Evolutionary conservation across 2,888 invertebrate species (phyloP), one percentile per base, ranked within the genome.

Genomic region (Chalcis sispes): DNA sequence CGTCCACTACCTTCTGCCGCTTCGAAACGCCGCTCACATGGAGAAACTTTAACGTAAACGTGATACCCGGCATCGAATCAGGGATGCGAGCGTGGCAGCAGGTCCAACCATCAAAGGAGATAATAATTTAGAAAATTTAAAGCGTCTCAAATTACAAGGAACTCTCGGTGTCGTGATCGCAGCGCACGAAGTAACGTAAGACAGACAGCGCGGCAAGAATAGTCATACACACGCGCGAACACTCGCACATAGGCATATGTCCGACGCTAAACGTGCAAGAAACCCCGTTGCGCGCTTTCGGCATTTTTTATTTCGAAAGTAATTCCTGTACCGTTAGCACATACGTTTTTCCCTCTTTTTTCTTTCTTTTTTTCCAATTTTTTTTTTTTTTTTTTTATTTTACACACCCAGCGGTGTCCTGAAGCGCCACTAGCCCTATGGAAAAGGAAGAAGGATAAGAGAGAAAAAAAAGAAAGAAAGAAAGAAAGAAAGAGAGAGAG

Each of bases 61-160:
- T 36, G 5, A 36, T 36, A 7, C 36, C 42, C 8, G 7, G 7
- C 15, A 8, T 42, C 15, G n/a, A 13, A 42, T 42, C 42, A 42
- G 2, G 15, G 8, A 13, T 13, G 15, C 15, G 42, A 2, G 42
- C 15, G 42, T 42, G 4, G 36, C 10, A 7, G 36, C 36, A 13
- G 42, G 42, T 48, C 18, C 48, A 48, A 18, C 48, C 48, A 18
- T 20, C 48, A 48, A 48, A 8, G 48, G 13, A 48, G 48, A 48
- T 48, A 48, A 48, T 48, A 48, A 48, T 48, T 48, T 48, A 3
- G 48, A 48, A 48, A 48, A 48, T 20, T 48, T 5, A 48, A n/a
- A 48, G 48, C 15, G 2, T 18, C 48, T 48, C 48, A 20, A 20
- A 20, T 48, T 48, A 18, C 48, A 8, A 2, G 2, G 10, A 32